Evolutionary conservation across 2,113 vertebrate species (phyloP).

Genomic region (Dolichallabes microphthalmus): DNA sequence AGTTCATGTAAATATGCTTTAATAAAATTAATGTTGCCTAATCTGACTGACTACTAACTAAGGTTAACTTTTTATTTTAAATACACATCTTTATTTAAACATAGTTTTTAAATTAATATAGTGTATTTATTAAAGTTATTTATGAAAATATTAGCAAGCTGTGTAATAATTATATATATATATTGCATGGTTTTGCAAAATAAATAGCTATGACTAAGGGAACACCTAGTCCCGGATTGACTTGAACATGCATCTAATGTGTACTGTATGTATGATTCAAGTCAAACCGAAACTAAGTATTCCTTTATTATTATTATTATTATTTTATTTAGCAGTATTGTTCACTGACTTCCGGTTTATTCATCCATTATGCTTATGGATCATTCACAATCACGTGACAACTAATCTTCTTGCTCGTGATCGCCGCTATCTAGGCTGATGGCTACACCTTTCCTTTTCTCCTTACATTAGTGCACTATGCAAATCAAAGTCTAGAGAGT

Average conservation of each 20-base stretch:
- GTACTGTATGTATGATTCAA: no score
- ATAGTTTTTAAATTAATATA: not conserved
- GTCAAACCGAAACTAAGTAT: no score
- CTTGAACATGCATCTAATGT: no score
- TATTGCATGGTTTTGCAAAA: not conserved
- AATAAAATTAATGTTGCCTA: not conserved
- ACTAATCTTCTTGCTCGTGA: not conserved
- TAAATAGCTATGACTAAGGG: not conserved
- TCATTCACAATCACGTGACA: not conserved
- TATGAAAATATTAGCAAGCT: no score
- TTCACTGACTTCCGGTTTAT: not conserved
- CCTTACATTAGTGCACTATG: not conserved
- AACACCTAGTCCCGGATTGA: no score
- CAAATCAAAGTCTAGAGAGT: accelerated
- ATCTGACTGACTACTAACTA: no score
- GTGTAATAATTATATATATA: not conserved
- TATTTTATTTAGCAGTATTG: not conserved
- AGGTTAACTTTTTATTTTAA: not conserved
- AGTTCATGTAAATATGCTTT: no score
- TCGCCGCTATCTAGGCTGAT: not conserved
- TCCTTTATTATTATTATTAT: no score
- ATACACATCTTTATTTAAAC: not conserved
- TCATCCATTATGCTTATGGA: not conserved
- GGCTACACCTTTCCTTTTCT: no score
- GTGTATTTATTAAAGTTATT: not conserved